Evolutionary conservation across 64 coral and sea anemone species (phyloP).

Genomic region (Dendrophyllia cribrosa): DNA sequence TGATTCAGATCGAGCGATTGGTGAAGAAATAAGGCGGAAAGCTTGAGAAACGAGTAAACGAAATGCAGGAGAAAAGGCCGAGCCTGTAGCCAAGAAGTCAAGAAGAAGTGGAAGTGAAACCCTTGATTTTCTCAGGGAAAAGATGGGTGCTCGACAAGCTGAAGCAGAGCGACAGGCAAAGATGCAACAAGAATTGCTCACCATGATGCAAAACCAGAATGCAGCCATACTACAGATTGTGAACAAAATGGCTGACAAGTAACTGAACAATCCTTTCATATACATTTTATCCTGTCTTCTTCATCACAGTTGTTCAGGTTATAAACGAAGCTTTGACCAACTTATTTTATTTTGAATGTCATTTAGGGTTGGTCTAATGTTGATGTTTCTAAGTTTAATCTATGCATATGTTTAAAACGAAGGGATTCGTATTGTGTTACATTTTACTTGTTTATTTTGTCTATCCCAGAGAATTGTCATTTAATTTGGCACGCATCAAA

Average conservation of each 20-base stretch:
- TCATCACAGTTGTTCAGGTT: neutral
- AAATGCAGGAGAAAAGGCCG: constrained; percentile 9
- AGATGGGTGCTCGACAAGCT: neutral
- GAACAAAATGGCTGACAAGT: neutral
- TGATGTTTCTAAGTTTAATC: constrained; percentile 5
- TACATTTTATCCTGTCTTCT: neutral
- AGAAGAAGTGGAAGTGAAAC: neutral
- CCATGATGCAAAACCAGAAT: constrained; percentile 2
- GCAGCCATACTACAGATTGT: neutral
- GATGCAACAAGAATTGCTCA: too few species aligned
- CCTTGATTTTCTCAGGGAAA: neutral
- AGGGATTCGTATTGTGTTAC: too few species aligned
- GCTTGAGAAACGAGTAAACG: too few species aligned
- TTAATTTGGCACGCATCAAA: too few species aligned
- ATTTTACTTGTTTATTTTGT: too few species aligned
- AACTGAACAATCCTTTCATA: constrained; percentile 27
- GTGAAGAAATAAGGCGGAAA: too few species aligned
- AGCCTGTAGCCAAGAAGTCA: too few species aligned
- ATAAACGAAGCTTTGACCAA: neutral
- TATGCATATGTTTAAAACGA: neutral
- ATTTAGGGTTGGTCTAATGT: neutral
- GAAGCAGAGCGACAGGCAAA: neutral
- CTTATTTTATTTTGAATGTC: neutral
- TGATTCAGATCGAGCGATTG: too few species aligned
- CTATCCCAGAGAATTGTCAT: too few species aligned